Percentiles rank a stretch among this genome's conserved stretches.
These are phyloP conservation scores for Caenorhabditis inopinata DNA, from an alignment of 1,140 invertebrate genomes.

Conservation along the genomic window DNA sequence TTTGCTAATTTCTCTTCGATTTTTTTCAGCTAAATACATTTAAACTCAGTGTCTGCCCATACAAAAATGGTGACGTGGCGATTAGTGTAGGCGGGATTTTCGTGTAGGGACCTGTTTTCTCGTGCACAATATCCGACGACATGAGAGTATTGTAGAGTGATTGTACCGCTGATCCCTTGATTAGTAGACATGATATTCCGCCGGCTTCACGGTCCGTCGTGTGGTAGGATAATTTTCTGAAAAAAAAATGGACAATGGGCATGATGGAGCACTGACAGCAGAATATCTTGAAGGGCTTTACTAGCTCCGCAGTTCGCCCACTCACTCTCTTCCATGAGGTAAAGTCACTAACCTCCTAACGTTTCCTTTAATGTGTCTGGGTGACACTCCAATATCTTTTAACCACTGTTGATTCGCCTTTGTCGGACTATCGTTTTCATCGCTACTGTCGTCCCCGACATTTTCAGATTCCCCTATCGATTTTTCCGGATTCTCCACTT, in stretches of 20 bases:
- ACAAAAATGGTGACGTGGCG: slow-evolving; percentile 40
- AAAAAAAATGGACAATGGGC: neutral
- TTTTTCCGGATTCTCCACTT: neutral
- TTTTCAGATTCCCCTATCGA: neutral
- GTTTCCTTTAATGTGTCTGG: neutral
- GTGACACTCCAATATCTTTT: slow-evolving; percentile 29
- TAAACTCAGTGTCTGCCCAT: slow-evolving; percentile 20
- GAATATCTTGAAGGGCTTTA: too few species aligned
- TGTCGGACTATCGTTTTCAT: slow-evolving; percentile 29
- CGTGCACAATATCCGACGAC: slow-evolving; percentile 11
- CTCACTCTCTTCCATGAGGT: too few species aligned
- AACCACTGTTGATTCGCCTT: slow-evolving; percentile 3
- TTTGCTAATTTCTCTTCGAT: neutral
- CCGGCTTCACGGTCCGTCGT: neutral
- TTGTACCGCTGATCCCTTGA: slow-evolving; percentile 11
- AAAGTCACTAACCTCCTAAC: neutral
- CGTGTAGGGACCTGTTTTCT: slow-evolving; percentile 36
- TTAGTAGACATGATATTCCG: neutral
- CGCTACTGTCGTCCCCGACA: neutral
- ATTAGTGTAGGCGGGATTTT: slow-evolving; percentile 41
- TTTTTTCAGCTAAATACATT: neutral
- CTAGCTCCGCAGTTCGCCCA: too few species aligned
- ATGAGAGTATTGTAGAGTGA: slow-evolving; percentile 36
- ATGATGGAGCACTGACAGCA: too few species aligned
- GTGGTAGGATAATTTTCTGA: neutral